phyloP scores from a whole-genome alignment of 1,140 invertebrate genomes.

The Drosophila guanche region DNA sequence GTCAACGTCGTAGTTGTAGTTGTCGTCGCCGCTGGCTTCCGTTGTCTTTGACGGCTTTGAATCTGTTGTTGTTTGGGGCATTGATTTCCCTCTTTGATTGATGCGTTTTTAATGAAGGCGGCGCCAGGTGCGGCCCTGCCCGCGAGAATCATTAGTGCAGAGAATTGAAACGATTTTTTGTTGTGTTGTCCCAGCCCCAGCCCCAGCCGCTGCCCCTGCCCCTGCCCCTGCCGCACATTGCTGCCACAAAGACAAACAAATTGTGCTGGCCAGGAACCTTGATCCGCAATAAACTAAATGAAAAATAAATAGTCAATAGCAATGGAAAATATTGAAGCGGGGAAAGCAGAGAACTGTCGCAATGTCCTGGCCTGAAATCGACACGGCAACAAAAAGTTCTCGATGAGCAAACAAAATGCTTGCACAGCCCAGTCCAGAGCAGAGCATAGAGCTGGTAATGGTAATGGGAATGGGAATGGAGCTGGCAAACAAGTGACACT shows the following conservation, averaged over 20 bases:
- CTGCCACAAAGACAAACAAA: slow-evolving; percentile 38
- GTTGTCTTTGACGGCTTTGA: slow-evolving; percentile 39
- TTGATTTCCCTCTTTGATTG: slow-evolving; percentile 70
- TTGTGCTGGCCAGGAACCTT: slow-evolving; percentile 45
- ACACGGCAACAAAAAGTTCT: slow-evolving; percentile 54
- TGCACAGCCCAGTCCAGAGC: slow-evolving; percentile 27
- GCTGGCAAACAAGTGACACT: slow-evolving; percentile 49
- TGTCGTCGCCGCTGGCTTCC: neutral
- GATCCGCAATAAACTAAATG: slow-evolving; percentile 76
- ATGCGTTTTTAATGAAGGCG: slow-evolving; percentile 72
- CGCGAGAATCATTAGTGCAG: slow-evolving; percentile 52
- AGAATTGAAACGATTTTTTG: slow-evolving; percentile 13
- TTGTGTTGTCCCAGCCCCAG: too few species aligned
- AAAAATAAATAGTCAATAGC: slow-evolving; percentile 71
- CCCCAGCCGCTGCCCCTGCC: neutral
- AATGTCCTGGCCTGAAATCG: slow-evolving; percentile 53
- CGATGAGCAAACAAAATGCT: slow-evolving; percentile 46
- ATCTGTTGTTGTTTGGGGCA: slow-evolving; percentile 60
- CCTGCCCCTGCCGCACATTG: neutral
- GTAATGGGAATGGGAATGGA: neutral
- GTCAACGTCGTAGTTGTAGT: neutral
- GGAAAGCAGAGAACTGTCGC: slow-evolving; percentile 27
- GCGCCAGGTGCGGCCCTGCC: slow-evolving; percentile 15
- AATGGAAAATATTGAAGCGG: slow-evolving; percentile 23
- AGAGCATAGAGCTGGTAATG: slow-evolving; percentile 21